Evolutionary conservation across 2,797 vertebrate genomes (phyloP).

Genomic region (Acipenser oxyrinchus): DNA sequence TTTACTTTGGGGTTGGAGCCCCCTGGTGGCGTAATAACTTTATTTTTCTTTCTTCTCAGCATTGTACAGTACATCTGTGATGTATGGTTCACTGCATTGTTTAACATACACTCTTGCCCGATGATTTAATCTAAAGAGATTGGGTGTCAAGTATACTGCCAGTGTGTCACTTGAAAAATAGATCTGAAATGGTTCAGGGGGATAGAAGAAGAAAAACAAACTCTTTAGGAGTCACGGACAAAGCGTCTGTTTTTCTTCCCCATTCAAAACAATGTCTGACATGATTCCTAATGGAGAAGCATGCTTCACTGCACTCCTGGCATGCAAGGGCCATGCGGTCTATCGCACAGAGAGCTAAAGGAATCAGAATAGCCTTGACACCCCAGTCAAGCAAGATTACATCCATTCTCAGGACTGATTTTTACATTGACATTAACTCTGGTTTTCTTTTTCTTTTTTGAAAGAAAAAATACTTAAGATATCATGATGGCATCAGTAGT

Average conservation of each 20-base stretch:
- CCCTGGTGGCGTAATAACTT: too few relatives aligned
- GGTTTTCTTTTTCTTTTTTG: not conserved
- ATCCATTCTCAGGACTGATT: not conserved
- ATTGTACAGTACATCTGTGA: not conserved
- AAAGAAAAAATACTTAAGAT: not conserved
- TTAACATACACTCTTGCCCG: not conserved
- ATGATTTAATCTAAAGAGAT: not conserved
- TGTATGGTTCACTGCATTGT: not conserved
- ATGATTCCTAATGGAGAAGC: not conserved
- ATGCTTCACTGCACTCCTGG: not conserved
- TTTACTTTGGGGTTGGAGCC: too few relatives aligned
- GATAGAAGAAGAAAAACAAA: not conserved
- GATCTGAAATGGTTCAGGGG: not conserved
- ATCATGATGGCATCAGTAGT: too few relatives aligned
- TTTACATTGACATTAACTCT: not conserved
- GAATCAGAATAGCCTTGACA: not conserved
- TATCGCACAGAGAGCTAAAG: not conserved
- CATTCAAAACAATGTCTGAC: not conserved
- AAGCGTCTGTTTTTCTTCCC: not conserved
- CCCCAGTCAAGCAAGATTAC: not conserved
- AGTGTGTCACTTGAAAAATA: not conserved
- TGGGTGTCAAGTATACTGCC: not conserved
- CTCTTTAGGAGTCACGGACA: not conserved
- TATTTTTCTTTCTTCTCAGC: too few relatives aligned
- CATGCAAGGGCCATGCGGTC: not conserved